Evolutionary conservation across 2,888 invertebrate genomes (phyloP).

Genomic region (Abrostola tripartita): DNA sequence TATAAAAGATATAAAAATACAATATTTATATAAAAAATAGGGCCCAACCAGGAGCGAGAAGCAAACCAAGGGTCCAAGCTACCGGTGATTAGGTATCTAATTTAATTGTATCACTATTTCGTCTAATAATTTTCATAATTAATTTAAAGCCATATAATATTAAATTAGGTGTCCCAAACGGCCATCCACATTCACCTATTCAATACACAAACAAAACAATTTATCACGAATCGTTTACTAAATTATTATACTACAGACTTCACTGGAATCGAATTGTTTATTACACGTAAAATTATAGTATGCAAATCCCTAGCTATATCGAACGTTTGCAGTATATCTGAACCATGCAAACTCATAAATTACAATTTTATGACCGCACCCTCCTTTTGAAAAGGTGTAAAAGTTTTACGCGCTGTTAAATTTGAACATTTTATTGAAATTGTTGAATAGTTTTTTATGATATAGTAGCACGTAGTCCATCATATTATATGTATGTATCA

Average conservation of each 20-base stretch:
- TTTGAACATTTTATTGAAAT: conserved; percentile 48
- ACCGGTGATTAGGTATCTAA: too few relatives aligned
- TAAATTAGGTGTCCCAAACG: too few relatives aligned
- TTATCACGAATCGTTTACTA: conserved; percentile 6
- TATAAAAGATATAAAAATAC: too few relatives aligned
- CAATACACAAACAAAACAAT: neutral
- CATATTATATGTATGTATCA: neutral
- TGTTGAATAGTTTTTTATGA: conserved; percentile 33
- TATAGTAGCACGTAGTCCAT: neutral
- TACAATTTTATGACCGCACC: conserved; percentile 70
- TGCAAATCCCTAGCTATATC: conserved; percentile 56
- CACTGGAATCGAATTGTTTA: conserved; percentile 36
- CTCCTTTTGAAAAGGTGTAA: conserved; percentile 72
- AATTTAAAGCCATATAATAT: too few relatives aligned
- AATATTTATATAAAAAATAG: too few relatives aligned
- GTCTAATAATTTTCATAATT: too few relatives aligned
- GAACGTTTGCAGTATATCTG: conserved; percentile 55
- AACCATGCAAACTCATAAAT: conserved; percentile 70
- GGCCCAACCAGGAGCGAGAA: too few relatives aligned
- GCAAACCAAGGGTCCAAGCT: too few relatives aligned
- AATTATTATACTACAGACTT: conserved; percentile 6
- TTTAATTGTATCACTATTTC: too few relatives aligned
- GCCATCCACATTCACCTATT: too few relatives aligned
- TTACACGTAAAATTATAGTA: conserved; percentile 50
- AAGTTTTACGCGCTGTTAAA: conserved; percentile 74